These are phyloP conservation scores for Parazoanthus darwini DNA, from an alignment of 92 coral and sea anemone genomes.

Conservation along the genomic window DNA sequence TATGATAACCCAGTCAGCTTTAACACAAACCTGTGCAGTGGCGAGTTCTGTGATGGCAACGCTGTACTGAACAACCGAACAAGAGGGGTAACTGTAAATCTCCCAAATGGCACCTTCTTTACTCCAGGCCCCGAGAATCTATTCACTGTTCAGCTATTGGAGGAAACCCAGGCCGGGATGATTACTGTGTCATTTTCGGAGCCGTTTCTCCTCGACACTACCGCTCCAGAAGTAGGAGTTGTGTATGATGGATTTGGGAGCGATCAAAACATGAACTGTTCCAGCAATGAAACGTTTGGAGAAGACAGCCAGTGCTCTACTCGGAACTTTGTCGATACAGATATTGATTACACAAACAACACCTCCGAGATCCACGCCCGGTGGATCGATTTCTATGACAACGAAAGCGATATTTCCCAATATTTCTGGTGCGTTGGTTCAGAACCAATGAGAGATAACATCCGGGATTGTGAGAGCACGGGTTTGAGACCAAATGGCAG, in stretches of 20 bases:
- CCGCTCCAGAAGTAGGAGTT: constrained; percentile 84
- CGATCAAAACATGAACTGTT: constrained; percentile 81
- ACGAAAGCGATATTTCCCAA: constrained; percentile 86
- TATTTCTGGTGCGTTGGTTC: constrained; percentile 83
- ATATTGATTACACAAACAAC: constrained; percentile 88
- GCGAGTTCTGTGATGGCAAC: constrained; percentile 50
- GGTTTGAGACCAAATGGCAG: constrained; percentile 78
- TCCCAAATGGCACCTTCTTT: constrained; percentile 73
- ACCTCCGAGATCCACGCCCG: constrained; percentile 83
- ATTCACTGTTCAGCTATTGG: constrained; percentile 67
- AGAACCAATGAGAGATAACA: constrained; percentile 72
- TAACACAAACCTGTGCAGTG: constrained; percentile 45
- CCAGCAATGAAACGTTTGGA: constrained; percentile 84
- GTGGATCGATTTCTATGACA: constrained; percentile 95
- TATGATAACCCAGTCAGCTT: constrained; percentile 75
- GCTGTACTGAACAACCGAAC: constrained; percentile 51
- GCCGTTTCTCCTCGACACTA: constrained; percentile 85
- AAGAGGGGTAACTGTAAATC: constrained; percentile 48
- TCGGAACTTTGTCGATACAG: constrained; percentile 86
- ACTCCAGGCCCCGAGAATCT: constrained; percentile 70
- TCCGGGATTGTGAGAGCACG: constrained; percentile 77
- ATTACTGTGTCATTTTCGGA: constrained; percentile 66
- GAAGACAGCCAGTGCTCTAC: constrained; percentile 94
- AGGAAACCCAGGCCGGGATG: constrained; percentile 78
- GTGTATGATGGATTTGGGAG: constrained; percentile 96